These are phyloP conservation scores for Hippopotamyrus pictus DNA, from an alignment of 2,797 vertebrate species.

Conservation along the genomic window DNA sequence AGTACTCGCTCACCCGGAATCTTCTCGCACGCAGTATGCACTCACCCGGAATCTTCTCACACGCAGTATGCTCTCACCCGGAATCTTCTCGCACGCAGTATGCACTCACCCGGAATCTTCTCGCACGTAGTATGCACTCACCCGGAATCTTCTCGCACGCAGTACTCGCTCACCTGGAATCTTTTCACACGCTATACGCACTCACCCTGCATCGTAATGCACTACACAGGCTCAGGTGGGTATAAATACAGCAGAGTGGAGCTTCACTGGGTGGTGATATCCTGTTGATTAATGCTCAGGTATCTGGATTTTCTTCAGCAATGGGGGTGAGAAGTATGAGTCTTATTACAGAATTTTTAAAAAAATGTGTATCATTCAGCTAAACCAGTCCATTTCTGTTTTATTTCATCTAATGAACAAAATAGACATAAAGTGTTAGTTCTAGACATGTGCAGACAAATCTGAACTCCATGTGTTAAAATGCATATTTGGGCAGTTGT, in stretches of 20 bases:
- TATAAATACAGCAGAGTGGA: background rate
- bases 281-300: background rate
- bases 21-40: too few relatives aligned
- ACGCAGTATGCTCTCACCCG: background rate
- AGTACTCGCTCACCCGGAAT: too few relatives aligned
- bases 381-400: background rate
- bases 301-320: background rate
- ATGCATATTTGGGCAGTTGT: background rate
- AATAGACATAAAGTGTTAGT: background rate
- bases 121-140: too few relatives aligned
- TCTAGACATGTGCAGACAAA: background rate
- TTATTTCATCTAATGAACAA: background rate
- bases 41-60: too few relatives aligned
- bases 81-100: background rate
- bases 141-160: background rate
- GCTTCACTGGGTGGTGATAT: background rate
- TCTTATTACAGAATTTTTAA: background rate
- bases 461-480: background rate
- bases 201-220: background rate
- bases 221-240: background rate
- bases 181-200: background rate
- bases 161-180: too few relatives aligned
- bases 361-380: background rate
- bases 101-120: background rate
- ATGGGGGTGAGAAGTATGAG: background rate